Evolutionary conservation across 2,113 vertebrate genomes (phyloP).

Genomic region (Aspidoscelis tigris): DNA sequence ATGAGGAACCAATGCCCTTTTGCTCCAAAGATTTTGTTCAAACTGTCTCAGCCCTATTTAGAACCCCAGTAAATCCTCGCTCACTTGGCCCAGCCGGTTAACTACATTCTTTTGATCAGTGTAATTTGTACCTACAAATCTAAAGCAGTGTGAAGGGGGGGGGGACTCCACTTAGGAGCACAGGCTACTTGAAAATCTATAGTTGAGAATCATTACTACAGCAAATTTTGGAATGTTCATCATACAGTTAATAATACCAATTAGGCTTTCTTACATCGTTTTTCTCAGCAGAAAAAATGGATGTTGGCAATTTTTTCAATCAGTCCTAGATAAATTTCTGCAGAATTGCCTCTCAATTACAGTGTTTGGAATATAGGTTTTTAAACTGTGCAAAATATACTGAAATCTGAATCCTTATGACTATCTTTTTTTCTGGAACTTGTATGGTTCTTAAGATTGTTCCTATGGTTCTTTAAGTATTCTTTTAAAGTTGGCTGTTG

Average conservation of each 20-base stretch:
- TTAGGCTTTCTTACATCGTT: conserved; percentile 36
- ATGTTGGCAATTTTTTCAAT: too few relatives aligned
- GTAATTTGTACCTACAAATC: conserved; percentile 62
- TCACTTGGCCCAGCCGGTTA: conserved; percentile 53
- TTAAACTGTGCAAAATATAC: too few relatives aligned
- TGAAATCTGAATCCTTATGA: too few relatives aligned
- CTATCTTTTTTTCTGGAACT: too few relatives aligned
- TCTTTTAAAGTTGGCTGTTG: too few relatives aligned
- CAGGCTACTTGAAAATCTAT: conserved; percentile 42
- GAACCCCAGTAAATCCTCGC: not conserved
- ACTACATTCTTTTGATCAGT: conserved; percentile 49
- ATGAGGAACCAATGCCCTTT: conserved; percentile 9
- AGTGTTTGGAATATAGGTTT: too few relatives aligned
- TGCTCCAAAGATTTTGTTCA: not conserved
- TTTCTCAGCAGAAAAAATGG: too few relatives aligned
- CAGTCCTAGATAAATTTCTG: too few relatives aligned
- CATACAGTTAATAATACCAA: conserved; percentile 46
- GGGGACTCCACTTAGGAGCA: too few relatives aligned
- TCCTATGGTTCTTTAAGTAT: too few relatives aligned
- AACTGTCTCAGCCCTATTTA: conserved; percentile 26
- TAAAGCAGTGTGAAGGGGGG: conserved; percentile 35
- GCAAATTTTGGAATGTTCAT: conserved; percentile 58
- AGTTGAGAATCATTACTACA: conserved; percentile 37
- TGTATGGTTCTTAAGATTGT: too few relatives aligned
- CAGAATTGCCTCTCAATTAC: too few relatives aligned